Percentiles rank a stretch among this genome's conserved stretches.
These are phyloP conservation scores for Montipora sp. DNA, from an alignment of 64 coral and sea anemone genomes.

Conservation along the genomic window DNA sequence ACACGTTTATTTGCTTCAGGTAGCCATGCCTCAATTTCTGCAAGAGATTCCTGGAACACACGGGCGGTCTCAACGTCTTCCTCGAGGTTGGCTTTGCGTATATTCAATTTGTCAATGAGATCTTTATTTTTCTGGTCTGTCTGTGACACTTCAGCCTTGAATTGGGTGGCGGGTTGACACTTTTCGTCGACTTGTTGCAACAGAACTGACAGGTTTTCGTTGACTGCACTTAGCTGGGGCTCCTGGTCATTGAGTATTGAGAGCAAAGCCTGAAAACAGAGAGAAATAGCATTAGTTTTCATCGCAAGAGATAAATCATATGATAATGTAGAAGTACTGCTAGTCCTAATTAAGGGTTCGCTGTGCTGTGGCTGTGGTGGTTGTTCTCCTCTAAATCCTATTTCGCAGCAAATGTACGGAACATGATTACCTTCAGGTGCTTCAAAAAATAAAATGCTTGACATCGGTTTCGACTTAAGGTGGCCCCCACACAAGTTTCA, in stretches of 20 bases:
- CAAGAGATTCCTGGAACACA: constrained; percentile 78
- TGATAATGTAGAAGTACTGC: too few species aligned
- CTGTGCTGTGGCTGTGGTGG: too few species aligned
- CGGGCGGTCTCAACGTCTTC: constrained; percentile 76
- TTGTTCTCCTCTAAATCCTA: too few species aligned
- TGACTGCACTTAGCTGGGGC: constrained; percentile 63
- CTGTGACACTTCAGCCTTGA: constrained; percentile 71
- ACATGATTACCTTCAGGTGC: too few species aligned
- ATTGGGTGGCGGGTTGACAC: constrained; percentile 64
- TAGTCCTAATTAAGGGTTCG: too few species aligned
- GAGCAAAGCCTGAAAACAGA: constrained; percentile 57
- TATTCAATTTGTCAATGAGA: constrained; percentile 73
- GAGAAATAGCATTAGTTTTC: background rate
- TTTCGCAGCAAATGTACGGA: too few species aligned
- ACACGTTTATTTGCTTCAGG: constrained; percentile 76
- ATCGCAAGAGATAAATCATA: too few species aligned
- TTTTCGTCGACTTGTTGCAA: constrained; percentile 87
- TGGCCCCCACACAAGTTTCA: too few species aligned
- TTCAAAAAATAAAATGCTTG: too few species aligned
- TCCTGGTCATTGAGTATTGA: constrained; percentile 72
- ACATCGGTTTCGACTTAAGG: too few species aligned
- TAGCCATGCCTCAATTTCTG: constrained; percentile 88
- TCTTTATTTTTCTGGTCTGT: constrained; percentile 76
- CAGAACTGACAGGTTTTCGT: constrained; percentile 69
- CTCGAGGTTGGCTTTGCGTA: constrained; percentile 76